These are phyloP conservation scores for Romanogobio albipinnatus DNA, from an alignment of 2,113 vertebrate genomes.

Conservation along the genomic window DNA sequence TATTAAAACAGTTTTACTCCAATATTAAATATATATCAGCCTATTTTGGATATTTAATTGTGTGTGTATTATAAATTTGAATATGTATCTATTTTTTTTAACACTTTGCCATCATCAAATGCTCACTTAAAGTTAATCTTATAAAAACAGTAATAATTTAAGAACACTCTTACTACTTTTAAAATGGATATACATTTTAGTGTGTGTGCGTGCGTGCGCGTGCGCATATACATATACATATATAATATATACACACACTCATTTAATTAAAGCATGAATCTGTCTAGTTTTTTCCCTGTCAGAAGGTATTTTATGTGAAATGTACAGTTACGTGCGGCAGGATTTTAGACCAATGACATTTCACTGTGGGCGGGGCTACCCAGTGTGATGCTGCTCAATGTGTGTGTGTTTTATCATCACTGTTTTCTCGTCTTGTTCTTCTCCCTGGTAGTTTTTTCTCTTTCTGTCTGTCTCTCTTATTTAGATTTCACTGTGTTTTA, in stretches of 20 bases:
- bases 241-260: too few species aligned
- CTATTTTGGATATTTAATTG: neutral
- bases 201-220: too few species aligned
- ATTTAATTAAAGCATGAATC: neutral
- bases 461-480: slow-evolving; percentile 48
- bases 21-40: neutral
- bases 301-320: neutral
- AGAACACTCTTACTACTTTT: too few species aligned
- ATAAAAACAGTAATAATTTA: too few species aligned
- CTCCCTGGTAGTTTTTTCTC: slow-evolving; percentile 49
- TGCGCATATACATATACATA: too few species aligned
- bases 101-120: neutral
- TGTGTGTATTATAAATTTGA: neutral
- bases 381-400: neutral
- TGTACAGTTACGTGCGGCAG: neutral
- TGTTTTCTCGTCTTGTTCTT: slow-evolving; percentile 52
- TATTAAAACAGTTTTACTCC: neutral
- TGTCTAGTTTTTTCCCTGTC: neutral
- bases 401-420: neutral
- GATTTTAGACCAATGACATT: neutral
- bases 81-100: neutral
- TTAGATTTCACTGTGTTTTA: slow-evolving; percentile 22
- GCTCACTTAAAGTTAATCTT: neutral
- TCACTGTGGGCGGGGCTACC: neutral
- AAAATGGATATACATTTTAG: too few species aligned